Conservation (phyloP, 2,888 invertebrate species). For the Sminthurinus aureus region DNA sequence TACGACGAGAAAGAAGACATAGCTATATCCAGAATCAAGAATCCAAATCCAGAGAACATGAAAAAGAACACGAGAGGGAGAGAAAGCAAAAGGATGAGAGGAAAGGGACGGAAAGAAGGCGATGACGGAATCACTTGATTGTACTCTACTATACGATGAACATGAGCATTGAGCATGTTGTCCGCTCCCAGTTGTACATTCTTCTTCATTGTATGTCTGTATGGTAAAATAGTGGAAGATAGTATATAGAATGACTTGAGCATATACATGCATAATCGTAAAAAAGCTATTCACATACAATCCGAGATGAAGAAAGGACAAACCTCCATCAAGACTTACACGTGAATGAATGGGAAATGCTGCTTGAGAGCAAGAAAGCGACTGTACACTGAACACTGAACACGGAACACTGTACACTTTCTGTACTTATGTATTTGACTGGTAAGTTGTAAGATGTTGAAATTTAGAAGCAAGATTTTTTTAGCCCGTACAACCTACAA, state of each 20-base stretch:
- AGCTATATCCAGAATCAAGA: too few relatives aligned
- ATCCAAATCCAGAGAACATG: conserved; percentile 6
- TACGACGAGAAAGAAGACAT: background rate
- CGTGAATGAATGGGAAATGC: background rate
- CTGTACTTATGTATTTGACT: background rate
- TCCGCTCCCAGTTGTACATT: background rate
- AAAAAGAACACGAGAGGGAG: conserved; percentile 19
- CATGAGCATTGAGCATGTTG: background rate
- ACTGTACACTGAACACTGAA: background rate
- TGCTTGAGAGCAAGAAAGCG: background rate
- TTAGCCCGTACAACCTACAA: background rate
- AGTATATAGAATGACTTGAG: background rate
- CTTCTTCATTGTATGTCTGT: background rate
- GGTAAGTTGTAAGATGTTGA: background rate
- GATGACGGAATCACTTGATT: conserved; percentile 34
- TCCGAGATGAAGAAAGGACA: conserved; percentile 11
- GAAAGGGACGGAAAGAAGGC: conserved; percentile 19
- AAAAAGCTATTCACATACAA: conserved; percentile 1
- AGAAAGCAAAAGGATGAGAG: conserved; percentile 7
- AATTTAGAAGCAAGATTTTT: background rate
- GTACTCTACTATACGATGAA: conserved; percentile 27
- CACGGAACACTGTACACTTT: background rate
- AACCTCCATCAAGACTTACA: conserved; percentile 21
- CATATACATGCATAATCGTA: background rate
- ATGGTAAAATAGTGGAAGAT: background rate